Evolutionary conservation across 92 coral and sea anemone genomes (phyloP).

Genomic region (Bergia sp.): DNA sequence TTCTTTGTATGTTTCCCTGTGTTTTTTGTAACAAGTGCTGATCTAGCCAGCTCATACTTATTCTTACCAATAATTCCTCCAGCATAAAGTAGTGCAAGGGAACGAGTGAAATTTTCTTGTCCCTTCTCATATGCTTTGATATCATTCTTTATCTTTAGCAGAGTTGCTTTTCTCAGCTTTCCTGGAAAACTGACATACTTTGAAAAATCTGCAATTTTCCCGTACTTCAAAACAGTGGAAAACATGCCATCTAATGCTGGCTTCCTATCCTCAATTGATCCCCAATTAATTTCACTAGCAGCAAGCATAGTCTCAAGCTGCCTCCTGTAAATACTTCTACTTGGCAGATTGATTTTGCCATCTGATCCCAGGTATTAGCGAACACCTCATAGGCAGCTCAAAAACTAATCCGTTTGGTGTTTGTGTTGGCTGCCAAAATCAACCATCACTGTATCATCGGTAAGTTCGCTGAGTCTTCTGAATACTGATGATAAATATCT

Average conservation of each 20-base stretch:
- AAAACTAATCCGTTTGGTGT: too few relatives aligned
- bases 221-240: conserved; percentile 52
- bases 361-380: not conserved
- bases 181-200: conserved; percentile 39
- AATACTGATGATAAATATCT: too few relatives aligned
- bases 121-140: conserved; percentile 29
- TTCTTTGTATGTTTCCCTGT: conserved; percentile 59
- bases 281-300: conserved; percentile 65
- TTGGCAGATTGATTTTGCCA: conserved; percentile 48
- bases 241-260: conserved; percentile 78
- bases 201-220: conserved; percentile 25
- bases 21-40: conserved; percentile 54
- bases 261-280: conserved; percentile 49
- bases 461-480: too few relatives aligned
- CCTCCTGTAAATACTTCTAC: conserved; percentile 59
- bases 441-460: too few relatives aligned
- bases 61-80: conserved; percentile 61
- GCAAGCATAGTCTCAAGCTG: conserved; percentile 65
- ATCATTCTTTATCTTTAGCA: not conserved
- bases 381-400: too few relatives aligned
- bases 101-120: conserved; percentile 48
- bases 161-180: conserved; percentile 44
- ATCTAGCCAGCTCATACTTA: conserved; percentile 49
- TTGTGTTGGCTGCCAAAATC: too few relatives aligned
- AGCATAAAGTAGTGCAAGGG: conserved; percentile 64